Conservation (phyloP, 2,888 invertebrate genomes). For the Drymonia ruficornis region DNA sequence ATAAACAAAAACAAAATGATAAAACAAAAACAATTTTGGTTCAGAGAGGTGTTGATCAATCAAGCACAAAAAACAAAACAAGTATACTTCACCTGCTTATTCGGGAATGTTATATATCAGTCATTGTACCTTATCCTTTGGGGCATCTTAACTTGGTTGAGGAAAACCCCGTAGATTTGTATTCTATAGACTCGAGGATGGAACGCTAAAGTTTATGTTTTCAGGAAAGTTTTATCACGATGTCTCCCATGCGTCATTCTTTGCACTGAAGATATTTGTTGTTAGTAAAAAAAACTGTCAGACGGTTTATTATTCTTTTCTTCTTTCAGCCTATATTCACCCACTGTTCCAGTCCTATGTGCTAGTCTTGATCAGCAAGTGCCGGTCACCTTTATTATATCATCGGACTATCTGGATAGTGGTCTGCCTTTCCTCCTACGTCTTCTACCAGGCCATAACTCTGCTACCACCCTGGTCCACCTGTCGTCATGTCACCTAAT, state of each 20-base stretch:
- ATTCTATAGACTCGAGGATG: constrained; percentile 14
- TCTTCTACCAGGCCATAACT: no score
- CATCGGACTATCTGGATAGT: no score
- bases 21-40: no score
- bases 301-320: no score
- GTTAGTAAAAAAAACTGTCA: neutral
- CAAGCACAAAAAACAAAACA: neutral
- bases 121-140: constrained; percentile 34
- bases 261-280: neutral
- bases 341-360: no score
- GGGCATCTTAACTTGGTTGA: constrained; percentile 28
- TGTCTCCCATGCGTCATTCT: constrained; percentile 1
- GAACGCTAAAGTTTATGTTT: constrained; percentile 4
- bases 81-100: neutral
- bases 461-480: no score
- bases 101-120: constrained; percentile 32
- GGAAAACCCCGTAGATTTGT: constrained; percentile 21
- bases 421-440: no score
- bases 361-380: no score
- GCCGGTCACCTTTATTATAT: no score
- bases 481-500: no score
- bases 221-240: neutral
- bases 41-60: neutral
- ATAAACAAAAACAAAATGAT: neutral
- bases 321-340: no score